These are phyloP conservation scores for Bombyx mandarina DNA, from an alignment of 1,140 invertebrate species.

Conservation along the genomic window DNA sequence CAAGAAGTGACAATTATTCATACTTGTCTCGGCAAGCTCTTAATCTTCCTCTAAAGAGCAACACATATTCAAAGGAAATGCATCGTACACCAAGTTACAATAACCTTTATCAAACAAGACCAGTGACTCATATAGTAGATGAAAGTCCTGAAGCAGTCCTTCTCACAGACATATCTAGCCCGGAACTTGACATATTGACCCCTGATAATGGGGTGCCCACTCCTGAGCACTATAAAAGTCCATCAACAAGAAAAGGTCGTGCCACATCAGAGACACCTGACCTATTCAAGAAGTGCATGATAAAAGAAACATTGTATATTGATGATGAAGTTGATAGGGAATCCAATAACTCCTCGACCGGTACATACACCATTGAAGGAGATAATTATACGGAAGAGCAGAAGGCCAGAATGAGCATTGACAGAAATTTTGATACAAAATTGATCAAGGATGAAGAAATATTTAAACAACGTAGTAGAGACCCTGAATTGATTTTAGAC, in stretches of 20 bases:
- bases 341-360: conserved; percentile 75
- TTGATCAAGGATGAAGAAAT: conserved; percentile 40
- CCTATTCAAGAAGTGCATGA: conserved; percentile 53
- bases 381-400: conserved; percentile 88
- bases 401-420: conserved; percentile 89
- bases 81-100: conserved; percentile 51
- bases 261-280: conserved; percentile 53
- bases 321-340: conserved; percentile 57
- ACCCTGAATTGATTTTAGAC: conserved; percentile 57
- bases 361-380: conserved; percentile 90
- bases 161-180: conserved; percentile 72
- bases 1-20: conserved; percentile 62
- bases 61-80: conserved; percentile 61
- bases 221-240: conserved; percentile 50
- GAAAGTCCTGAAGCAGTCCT: conserved; percentile 67
- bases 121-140: conserved; percentile 57
- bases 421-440: conserved; percentile 76
- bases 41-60: conserved; percentile 67
- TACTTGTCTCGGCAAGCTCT: conserved; percentile 41
- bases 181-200: conserved; percentile 73
- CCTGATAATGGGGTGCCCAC: conserved; percentile 66
- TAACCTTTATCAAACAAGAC: conserved; percentile 45
- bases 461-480: conserved; percentile 27
- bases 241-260: conserved; percentile 37
- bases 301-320: conserved; percentile 49